Evolutionary conservation across 2,797 vertebrate species (phyloP), one percentile per base, ranked within the genome.

Genomic region (Orientallactaga sibirica): DNA sequence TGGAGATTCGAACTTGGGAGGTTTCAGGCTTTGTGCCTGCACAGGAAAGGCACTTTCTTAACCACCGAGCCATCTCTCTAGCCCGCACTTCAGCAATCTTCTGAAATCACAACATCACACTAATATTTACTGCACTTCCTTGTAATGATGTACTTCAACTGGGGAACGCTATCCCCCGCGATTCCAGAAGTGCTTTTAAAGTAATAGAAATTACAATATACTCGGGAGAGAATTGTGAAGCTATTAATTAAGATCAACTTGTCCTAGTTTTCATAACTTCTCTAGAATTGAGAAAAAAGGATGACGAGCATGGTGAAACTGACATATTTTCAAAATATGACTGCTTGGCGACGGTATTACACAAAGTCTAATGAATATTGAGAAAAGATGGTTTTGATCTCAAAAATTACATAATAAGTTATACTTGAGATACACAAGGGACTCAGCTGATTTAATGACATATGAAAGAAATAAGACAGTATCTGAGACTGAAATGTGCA

Each of bases 211-310:
- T 95, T 93, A 87, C 66, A 95, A 19, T 84, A 88, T 12, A 76
- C 94, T 93, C 97, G 94, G 81, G 93, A 95, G 96, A 96, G 92
- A 95, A 62, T 88, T 86, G 92, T 74, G 95, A 96, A 84, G 93
- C 95, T 95, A 81, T 96, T 97, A 97, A 97, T 97, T 97, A 97
- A 97, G 89, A 83, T 95, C 80, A 91, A 93, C 71, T 93, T 93
- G 95, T 80, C 92, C 97, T 95, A 91, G 73, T 96, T 97, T 92
- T 85, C 64, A 74, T 73, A 78, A 24, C 83, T 95, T 90, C 75
- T 85, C 75, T 74, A 94, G 80, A 96, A 92, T 70, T 91, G 74
- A 90, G 25, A 86, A 58, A 16, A 58, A 58, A 78, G 43, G 78
- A 91, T 77, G 43, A 68, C 52, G 62, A 91, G 25, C 52, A 52